Evolutionary conservation across 2,888 invertebrate species (phyloP).

Genomic region (Apodemia arnacis): DNA sequence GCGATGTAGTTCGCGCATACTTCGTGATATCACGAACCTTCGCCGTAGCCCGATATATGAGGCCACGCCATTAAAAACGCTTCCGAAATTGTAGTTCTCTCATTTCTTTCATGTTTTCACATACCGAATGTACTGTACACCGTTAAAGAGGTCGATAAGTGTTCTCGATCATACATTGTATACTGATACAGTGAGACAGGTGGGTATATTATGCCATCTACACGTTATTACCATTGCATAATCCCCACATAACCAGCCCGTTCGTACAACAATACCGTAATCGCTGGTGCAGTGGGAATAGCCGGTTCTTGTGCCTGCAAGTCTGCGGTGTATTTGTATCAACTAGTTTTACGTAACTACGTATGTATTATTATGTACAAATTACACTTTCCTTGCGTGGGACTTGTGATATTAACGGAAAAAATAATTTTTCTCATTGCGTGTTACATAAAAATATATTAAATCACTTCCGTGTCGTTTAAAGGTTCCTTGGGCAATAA

Average conservation of each 20-base stretch:
- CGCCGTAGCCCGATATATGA: too few relatives aligned
- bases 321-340: slow-evolving; percentile 85
- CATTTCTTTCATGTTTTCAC: too few relatives aligned
- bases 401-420: slow-evolving; percentile 36
- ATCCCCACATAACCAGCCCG: slow-evolving; percentile 89
- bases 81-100: too few relatives aligned
- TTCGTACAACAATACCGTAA: slow-evolving; percentile 91
- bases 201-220: background rate
- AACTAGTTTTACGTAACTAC: slow-evolving; percentile 91
- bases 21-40: too few relatives aligned
- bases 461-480: background rate
- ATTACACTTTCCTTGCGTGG: slow-evolving; percentile 89
- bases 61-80: too few relatives aligned
- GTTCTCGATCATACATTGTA: slow-evolving; percentile 3
- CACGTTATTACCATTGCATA: slow-evolving; percentile 11
- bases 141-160: background rate
- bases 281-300: slow-evolving; percentile 89
- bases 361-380: slow-evolving; percentile 24
- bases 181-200: slow-evolving; percentile 4
- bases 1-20: too few relatives aligned
- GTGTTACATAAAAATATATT: background rate
- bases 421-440: slow-evolving; percentile 8
- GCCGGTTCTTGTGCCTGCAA: slow-evolving; percentile 89
- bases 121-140: background rate
- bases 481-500: slow-evolving; percentile 2